These are phyloP conservation scores for Leptestheria dahalacensis DNA, from an alignment of 1,140 invertebrate genomes.

Conservation along the genomic window DNA sequence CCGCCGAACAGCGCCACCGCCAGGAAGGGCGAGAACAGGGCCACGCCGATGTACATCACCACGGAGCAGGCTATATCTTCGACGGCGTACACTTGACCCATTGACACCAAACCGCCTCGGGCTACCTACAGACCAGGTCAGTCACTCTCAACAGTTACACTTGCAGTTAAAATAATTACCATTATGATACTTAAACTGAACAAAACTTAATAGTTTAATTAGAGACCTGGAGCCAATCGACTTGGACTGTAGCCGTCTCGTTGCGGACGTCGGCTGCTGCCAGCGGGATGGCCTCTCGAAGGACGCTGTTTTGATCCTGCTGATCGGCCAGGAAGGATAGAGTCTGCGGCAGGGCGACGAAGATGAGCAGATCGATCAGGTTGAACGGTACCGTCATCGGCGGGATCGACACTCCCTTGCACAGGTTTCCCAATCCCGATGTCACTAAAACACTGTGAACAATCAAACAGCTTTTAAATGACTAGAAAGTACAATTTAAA, in stretches of 20 bases:
- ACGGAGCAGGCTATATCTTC: not conserved
- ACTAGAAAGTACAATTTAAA: no score
- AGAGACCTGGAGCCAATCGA: not conserved
- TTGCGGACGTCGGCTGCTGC: not conserved
- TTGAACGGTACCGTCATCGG: slow-evolving; percentile 11
- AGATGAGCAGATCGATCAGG: slow-evolving; percentile 3
- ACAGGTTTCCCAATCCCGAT: not conserved
- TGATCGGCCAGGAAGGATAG: not conserved
- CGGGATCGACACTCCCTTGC: slow-evolving; percentile 1
- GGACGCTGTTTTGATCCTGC: not conserved
- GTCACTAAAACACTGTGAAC: not conserved
- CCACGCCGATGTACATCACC: slow-evolving; percentile 3
- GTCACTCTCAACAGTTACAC: no score
- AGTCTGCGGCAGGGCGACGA: not conserved
- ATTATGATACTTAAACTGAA: not conserved
- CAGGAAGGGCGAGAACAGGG: slow-evolving; percentile 3
- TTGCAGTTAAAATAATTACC: no score
- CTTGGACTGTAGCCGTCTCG: not conserved
- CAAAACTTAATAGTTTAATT: not conserved
- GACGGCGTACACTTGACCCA: slow-evolving; percentile 8
- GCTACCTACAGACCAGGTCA: no score
- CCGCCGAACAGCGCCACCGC: not conserved
- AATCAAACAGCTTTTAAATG: not conserved
- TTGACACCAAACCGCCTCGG: slow-evolving; percentile 1
- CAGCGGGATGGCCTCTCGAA: not conserved